phyloP scores from a whole-genome alignment of 2,797 vertebrate genomes.

The Ceyx erithaca region DNA sequence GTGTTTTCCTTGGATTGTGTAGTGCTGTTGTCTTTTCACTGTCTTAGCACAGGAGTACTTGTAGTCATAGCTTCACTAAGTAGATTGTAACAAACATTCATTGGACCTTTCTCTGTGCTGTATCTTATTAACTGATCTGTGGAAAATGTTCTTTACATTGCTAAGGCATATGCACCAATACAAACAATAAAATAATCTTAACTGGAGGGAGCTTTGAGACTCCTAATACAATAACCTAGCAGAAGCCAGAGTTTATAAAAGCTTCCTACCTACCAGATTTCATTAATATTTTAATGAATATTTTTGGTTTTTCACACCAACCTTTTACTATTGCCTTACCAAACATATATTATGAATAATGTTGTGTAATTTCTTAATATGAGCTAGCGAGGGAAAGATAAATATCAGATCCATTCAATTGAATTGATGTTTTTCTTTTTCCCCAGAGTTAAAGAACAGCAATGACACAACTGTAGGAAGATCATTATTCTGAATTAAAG shows the following conservation, averaged over 20 bases:
- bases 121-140: constrained; percentile 66
- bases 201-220: constrained; percentile 28
- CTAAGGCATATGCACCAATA: constrained; percentile 21
- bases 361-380: neutral
- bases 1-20: constrained; percentile 73
- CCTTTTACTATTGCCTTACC: neutral
- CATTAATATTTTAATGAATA: neutral
- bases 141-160: constrained; percentile 51
- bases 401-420: neutral
- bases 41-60: constrained; percentile 66
- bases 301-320: constrained; percentile 31
- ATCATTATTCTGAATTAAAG: constrained; percentile 9
- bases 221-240: constrained; percentile 13
- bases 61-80: constrained; percentile 66
- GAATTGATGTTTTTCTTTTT: neutral
- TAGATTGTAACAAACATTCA: constrained; percentile 77
- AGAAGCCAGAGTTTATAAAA: constrained; percentile 17
- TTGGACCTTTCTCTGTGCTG: constrained; percentile 60
- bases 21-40: constrained; percentile 73
- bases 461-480: neutral
- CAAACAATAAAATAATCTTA: constrained; percentile 59
- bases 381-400: neutral
- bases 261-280: neutral
- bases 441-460: neutral
- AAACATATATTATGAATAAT: neutral